phyloP scores from a whole-genome alignment of 2,797 vertebrate species.

The Rhinatrema bivittatum region DNA sequence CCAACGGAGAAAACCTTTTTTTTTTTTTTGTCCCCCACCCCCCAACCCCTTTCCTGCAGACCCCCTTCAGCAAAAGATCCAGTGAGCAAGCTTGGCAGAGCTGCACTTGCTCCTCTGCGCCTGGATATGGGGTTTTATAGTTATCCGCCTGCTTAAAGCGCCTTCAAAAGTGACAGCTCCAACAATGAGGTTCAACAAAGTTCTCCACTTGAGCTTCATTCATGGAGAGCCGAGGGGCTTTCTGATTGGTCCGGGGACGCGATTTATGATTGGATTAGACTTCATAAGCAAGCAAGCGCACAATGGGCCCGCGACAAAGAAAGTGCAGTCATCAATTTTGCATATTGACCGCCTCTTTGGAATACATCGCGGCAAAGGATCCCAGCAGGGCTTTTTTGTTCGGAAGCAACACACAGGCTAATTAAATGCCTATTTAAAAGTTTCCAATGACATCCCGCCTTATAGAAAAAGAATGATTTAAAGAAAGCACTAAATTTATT shows the following conservation, averaged over 20 bases:
- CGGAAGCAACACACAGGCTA: slow-evolving; percentile 62
- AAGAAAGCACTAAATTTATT: slow-evolving; percentile 67
- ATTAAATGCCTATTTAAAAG: slow-evolving; percentile 85
- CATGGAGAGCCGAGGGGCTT: slow-evolving; percentile 56
- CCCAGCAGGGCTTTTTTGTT: slow-evolving; percentile 60
- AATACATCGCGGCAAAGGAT: slow-evolving; percentile 53
- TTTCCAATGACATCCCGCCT: slow-evolving; percentile 68
- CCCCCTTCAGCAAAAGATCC: slow-evolving; percentile 42
- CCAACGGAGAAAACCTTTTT: slow-evolving; percentile 4
- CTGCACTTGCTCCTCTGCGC: slow-evolving; percentile 56
- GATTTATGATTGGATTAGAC: slow-evolving; percentile 98
- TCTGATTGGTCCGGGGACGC: slow-evolving; percentile 80
- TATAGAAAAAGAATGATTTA: slow-evolving; percentile 66
- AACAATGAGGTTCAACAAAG: slow-evolving; percentile 92
- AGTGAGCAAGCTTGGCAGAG: slow-evolving; percentile 46
- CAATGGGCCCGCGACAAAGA: slow-evolving; percentile 77
- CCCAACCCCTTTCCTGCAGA: slow-evolving; percentile 23
- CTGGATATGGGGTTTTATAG: slow-evolving; percentile 78
- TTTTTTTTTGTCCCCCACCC: slow-evolving; percentile 7
- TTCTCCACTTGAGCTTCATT: slow-evolving; percentile 87
- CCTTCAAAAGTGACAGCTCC: slow-evolving; percentile 79
- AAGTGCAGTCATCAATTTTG: slow-evolving; percentile 76
- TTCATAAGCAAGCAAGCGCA: slow-evolving; percentile 81
- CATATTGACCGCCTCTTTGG: slow-evolving; percentile 78
- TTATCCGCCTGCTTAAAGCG: slow-evolving; percentile 50